Base-by-base conservation (phyloP, 2,888 invertebrate species). In the Agapostemon virescens region DNA sequence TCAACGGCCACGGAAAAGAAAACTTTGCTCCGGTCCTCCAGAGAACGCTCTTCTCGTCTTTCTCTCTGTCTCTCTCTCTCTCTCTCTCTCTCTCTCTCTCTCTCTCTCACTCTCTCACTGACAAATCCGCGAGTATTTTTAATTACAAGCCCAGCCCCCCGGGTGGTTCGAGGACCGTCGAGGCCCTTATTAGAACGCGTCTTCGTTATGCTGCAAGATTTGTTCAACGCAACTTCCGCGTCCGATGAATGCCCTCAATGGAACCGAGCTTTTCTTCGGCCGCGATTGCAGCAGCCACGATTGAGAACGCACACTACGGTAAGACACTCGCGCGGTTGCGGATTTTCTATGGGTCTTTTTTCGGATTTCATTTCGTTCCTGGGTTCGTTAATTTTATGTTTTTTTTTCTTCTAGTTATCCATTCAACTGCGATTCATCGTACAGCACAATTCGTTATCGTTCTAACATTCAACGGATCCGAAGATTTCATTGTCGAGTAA, bases 151-250 rank as follows among this genome's bases (percentile, higher is more conserved):
- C 23, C n/a, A 40, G 49, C 42, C 33, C 73, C 67, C n/a, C 23
- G 52, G 17, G 15, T 63, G 26, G 64, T 80, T 78, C 49, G 55
- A 70, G 79, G 55, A 23, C 49, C 67, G 52, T 38, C 66, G 70
- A 64, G 63, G 61, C 74, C 67, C 79, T 71, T 68, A 79, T 71
- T 68, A 74, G 71, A 74, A 69, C 58, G 72, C 40, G 71, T 64
- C 74, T 81, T 81, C 74, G 81, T 81, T 81, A 79, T 55, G 71
- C 26, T 45, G 63, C 38, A 63, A 69, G 68, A 74, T 81, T 74
- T 74, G 71, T 81, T 81, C 69, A 63, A 71, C 26, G 79, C 75
- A 58, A 74, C 61, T 70, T 73, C 55, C 79, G 20, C 15, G 17
- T n/a, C 23, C 20, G 30, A 40, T 42, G 52, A 20, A 2, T 17